Conservation (phyloP, 2,113 vertebrate genomes). For the Poeciliopsis turrubarensis region DNA sequence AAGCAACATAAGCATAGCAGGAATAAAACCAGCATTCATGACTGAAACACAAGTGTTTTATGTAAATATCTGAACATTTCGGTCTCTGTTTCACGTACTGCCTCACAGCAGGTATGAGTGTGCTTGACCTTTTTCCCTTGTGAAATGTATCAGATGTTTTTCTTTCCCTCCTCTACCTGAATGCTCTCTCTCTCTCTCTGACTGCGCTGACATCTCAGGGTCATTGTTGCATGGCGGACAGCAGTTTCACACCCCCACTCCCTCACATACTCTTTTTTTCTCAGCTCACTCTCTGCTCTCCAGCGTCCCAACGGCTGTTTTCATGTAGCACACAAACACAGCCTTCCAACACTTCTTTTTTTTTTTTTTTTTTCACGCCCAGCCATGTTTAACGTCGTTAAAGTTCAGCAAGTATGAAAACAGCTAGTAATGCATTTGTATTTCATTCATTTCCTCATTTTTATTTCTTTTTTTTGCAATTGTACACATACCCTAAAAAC, state of each 20-base stretch:
- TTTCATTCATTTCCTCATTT: neutral
- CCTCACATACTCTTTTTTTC: neutral
- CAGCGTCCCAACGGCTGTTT: slow-evolving; percentile 43
- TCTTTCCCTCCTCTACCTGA: neutral
- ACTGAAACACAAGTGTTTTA: slow-evolving; percentile 17
- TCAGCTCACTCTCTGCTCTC: slow-evolving; percentile 27
- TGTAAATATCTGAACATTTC: slow-evolving; percentile 37
- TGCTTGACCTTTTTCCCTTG: slow-evolving; percentile 1
- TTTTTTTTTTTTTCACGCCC: neutral
- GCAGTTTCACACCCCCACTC: slow-evolving; percentile 35
- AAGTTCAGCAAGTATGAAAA: neutral
- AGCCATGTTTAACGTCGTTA: no score
- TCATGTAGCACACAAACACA: slow-evolving; percentile 44
- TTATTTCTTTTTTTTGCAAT: no score
- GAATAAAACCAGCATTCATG: neutral
- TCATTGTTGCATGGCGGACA: slow-evolving; percentile 32
- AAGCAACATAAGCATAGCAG: neutral
- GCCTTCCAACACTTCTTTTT: neutral
- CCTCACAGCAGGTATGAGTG: neutral
- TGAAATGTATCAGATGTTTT: slow-evolving; percentile 13
- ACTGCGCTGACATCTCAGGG: slow-evolving; percentile 1
- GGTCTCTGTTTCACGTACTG: slow-evolving; percentile 31
- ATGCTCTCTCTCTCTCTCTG: slow-evolving; percentile 27
- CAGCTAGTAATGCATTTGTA: neutral
- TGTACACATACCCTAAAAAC: slow-evolving; percentile 1